Evolutionary conservation across 2,113 vertebrate species (phyloP).

Genomic region (Lasiurus borealis): DNA sequence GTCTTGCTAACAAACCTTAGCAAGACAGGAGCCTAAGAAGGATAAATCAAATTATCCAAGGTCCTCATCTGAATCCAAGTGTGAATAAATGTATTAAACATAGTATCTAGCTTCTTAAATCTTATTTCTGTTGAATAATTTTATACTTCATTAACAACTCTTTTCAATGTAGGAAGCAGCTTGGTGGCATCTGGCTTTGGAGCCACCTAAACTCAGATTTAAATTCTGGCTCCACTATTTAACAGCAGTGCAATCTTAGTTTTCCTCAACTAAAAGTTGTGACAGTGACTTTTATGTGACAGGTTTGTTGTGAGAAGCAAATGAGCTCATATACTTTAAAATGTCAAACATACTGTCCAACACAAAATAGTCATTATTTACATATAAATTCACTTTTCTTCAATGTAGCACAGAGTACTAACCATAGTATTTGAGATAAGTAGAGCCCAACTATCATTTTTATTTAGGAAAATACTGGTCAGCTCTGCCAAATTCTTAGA

Average conservation of each 20-base stretch:
- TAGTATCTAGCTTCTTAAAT: neutral
- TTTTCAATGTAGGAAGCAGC: neutral
- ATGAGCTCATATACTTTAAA: neutral
- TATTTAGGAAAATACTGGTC: conserved; percentile 23
- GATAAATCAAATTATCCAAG: neutral
- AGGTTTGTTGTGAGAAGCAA: conserved; percentile 2
- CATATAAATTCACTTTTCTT: neutral
- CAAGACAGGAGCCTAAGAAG: neutral
- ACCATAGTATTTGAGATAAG: neutral
- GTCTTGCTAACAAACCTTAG: neutral
- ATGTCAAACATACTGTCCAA: neutral
- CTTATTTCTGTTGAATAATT: neutral
- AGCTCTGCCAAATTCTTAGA: neutral
- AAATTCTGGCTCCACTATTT: neutral
- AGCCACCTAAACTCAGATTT: neutral
- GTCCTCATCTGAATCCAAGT: neutral
- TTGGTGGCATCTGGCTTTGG: neutral
- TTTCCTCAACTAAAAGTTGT: neutral
- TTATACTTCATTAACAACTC: neutral
- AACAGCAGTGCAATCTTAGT: neutral
- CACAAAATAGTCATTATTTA: neutral
- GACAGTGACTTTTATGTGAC: neutral
- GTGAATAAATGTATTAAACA: neutral
- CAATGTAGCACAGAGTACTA: neutral
- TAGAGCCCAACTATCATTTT: neutral